Percentiles rank a stretch among this genome's conserved stretches.
Evolutionary conservation across 2,797 vertebrate genomes (phyloP).

Genomic region (Parauchenoglanis ngamensis): DNA sequence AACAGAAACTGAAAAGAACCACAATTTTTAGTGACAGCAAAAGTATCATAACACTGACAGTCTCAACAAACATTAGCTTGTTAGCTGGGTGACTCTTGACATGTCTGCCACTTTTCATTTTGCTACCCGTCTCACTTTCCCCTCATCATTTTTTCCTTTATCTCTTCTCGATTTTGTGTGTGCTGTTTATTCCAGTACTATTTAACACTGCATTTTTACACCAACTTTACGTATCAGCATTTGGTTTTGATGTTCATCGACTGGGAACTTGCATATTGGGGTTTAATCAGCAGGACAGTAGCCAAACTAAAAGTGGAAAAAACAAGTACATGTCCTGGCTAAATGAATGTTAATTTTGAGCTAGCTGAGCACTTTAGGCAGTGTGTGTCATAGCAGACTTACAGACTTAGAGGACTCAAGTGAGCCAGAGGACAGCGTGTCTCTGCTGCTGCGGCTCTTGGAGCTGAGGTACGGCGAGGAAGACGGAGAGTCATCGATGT

Average conservation of each 20-base stretch:
- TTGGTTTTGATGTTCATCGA: not conserved
- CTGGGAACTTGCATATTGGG: not conserved
- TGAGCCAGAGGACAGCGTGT: conserved; percentile 84
- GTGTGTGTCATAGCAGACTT: conserved; percentile 63
- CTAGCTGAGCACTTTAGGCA: not conserved
- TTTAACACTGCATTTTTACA: not conserved
- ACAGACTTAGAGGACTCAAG: conserved; percentile 91
- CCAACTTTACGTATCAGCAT: not conserved
- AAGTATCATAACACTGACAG: not conserved
- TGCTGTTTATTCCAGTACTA: not conserved
- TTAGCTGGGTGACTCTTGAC: not conserved
- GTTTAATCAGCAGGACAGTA: not conserved
- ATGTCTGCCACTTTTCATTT: not conserved
- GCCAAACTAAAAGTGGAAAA: not conserved
- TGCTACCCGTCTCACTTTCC: not conserved
- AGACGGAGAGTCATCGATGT: conserved; percentile 93
- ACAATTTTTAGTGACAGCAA: not conserved
- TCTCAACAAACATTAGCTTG: not conserved
- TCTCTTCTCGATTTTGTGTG: not conserved
- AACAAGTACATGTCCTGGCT: not conserved
- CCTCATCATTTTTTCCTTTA: not conserved
- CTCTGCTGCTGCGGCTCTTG: conserved; percentile 89
- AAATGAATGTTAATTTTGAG: not conserved
- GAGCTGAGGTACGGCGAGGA: conserved; percentile 93
- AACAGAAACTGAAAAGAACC: not conserved